Evolutionary conservation across 2,113 vertebrate species (phyloP).

Genomic region (Corythornis vintsioides): DNA sequence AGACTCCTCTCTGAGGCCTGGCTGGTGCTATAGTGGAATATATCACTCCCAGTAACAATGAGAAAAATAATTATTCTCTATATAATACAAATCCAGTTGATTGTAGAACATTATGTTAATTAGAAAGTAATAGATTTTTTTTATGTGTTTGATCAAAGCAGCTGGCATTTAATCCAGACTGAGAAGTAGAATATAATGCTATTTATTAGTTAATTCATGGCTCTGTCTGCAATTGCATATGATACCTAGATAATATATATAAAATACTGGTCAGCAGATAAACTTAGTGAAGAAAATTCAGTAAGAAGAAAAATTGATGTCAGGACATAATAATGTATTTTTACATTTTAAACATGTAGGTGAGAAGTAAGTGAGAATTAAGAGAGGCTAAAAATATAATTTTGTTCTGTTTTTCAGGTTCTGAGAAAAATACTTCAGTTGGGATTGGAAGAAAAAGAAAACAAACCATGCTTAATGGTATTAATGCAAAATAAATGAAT

Average conservation of each 20-base stretch:
- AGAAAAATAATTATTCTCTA: slow-evolving; percentile 35
- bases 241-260: neutral
- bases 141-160: slow-evolving; percentile 41
- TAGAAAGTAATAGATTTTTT: slow-evolving; percentile 41
- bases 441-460: neutral
- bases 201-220: neutral
- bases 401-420: neutral
- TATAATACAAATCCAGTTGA: slow-evolving; percentile 47
- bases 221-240: neutral
- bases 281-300: neutral
- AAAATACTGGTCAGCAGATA: neutral
- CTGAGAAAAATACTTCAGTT: neutral
- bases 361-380: neutral
- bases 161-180: slow-evolving; percentile 34
- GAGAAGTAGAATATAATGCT: neutral
- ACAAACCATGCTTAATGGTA: neutral
- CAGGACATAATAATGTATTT: neutral
- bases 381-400: neutral
- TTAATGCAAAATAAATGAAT: neutral
- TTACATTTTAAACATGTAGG: neutral
- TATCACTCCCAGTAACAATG: slow-evolving; percentile 24
- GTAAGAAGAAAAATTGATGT: neutral
- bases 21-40: neutral
- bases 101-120: slow-evolving; percentile 52
- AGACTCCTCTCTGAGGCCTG: slow-evolving; percentile 51